Conservation (phyloP, 2,113 vertebrate genomes). For the Ellobius talpinus region DNA sequence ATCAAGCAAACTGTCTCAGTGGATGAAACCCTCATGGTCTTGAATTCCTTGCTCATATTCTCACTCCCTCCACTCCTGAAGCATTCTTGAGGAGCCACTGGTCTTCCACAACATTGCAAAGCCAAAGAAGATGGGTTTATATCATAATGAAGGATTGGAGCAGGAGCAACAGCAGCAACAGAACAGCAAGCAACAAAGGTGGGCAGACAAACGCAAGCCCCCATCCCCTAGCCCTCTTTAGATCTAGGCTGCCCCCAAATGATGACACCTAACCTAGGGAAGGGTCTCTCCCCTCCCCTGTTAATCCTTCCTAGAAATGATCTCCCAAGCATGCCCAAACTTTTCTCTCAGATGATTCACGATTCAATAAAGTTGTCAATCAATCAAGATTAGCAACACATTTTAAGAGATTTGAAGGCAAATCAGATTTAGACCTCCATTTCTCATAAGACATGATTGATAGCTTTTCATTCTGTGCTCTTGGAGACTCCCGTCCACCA, state of each 20-base stretch:
- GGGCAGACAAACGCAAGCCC: fast-evolving
- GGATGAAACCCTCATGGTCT: no score
- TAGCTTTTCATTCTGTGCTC: neutral
- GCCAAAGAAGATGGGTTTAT: neutral
- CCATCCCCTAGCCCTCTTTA: no score
- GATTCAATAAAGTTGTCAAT: neutral
- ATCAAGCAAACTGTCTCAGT: no score
- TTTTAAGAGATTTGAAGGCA: neutral
- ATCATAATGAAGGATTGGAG: neutral
- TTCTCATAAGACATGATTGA: neutral
- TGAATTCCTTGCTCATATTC: no score
- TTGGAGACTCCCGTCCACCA: neutral
- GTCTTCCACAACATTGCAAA: neutral
- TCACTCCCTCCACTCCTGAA: no score
- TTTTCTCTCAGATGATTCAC: neutral
- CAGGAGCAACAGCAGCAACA: neutral
- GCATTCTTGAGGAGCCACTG: neutral
- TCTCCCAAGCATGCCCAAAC: neutral
- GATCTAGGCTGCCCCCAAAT: neutral
- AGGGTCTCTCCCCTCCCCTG: neutral
- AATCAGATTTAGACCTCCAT: neutral
- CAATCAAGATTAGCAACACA: neutral
- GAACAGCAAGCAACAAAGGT: neutral
- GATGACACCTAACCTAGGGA: neutral
- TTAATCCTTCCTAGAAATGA: neutral